phyloP scores from a whole-genome alignment of 2,797 vertebrate genomes.

The Sebastolobus altivelis region DNA sequence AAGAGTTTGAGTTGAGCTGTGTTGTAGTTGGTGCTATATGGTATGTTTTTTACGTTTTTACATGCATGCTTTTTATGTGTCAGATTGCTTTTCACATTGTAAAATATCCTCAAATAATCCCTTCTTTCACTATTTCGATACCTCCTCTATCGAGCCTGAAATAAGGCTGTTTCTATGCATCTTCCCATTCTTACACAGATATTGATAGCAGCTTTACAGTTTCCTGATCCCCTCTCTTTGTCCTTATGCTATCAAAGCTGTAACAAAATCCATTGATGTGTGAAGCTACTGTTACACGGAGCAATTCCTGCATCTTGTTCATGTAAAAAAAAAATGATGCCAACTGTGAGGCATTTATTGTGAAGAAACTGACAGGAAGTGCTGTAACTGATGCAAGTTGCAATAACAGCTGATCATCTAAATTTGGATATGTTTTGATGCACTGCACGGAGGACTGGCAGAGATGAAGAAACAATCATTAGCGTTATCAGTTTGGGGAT shows the following conservation, averaged over 20 bases:
- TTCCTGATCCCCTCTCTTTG: background rate
- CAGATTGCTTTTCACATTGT: background rate
- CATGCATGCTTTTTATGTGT: background rate
- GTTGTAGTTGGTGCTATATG: background rate
- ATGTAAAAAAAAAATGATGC: background rate
- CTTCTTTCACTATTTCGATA: background rate
- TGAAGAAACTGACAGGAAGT: background rate
- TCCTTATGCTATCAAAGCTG: background rate
- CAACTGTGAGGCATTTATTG: background rate
- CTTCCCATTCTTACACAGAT: background rate
- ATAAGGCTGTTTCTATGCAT: background rate
- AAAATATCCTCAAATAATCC: constrained; percentile 14
- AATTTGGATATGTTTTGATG: background rate
- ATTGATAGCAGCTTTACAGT: background rate
- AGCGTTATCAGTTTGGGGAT: background rate
- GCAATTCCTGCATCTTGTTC: background rate
- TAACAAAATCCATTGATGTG: background rate
- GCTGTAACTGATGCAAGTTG: background rate
- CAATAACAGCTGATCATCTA: background rate
- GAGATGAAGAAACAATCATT: background rate
- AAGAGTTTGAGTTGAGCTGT: constrained; percentile 19
- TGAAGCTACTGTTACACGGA: background rate
- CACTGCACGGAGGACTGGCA: background rate
- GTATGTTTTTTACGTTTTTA: background rate
- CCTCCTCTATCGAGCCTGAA: background rate